Evolutionary conservation across 1,140 invertebrate genomes (phyloP).

Genomic region (Mycetomoellerius zeteki): DNA sequence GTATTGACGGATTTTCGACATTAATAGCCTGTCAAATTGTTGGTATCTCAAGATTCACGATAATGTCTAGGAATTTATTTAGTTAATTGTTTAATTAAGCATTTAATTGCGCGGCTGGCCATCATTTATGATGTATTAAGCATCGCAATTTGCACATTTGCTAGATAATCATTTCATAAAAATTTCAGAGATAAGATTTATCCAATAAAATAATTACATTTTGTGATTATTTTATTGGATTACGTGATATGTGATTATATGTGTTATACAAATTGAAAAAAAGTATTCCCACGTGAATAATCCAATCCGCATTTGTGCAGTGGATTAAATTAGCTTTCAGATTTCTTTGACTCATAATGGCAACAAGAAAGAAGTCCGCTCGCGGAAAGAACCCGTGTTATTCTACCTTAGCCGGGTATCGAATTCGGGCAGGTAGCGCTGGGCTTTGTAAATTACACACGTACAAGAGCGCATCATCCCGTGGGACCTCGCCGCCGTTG

Average conservation of each 20-base stretch:
- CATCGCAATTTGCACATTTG: background rate
- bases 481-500: constrained; percentile 27
- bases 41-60: background rate
- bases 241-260: background rate
- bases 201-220: background rate
- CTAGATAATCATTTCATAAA: background rate
- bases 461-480: constrained; percentile 50
- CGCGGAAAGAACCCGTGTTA: background rate
- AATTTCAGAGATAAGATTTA: background rate
- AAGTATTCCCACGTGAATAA: background rate
- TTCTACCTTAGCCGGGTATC: constrained; percentile 15
- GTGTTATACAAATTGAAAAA: background rate
- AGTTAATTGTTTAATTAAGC: background rate
- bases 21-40: constrained; percentile 20
- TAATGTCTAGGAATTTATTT: background rate
- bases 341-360: constrained; percentile 13
- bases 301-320: constrained; percentile 1
- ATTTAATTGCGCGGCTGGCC: background rate
- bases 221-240: background rate
- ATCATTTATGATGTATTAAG: background rate
- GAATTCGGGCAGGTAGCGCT: constrained; percentile 59
- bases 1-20: constrained; percentile 51
- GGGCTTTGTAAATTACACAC: constrained; percentile 59
- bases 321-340: constrained; percentile 27
- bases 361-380: constrained; percentile 19